These are phyloP conservation scores for Piliocolobus tephrosceles DNA, from an alignment of 2,113 vertebrate species.

Conservation along the genomic window DNA sequence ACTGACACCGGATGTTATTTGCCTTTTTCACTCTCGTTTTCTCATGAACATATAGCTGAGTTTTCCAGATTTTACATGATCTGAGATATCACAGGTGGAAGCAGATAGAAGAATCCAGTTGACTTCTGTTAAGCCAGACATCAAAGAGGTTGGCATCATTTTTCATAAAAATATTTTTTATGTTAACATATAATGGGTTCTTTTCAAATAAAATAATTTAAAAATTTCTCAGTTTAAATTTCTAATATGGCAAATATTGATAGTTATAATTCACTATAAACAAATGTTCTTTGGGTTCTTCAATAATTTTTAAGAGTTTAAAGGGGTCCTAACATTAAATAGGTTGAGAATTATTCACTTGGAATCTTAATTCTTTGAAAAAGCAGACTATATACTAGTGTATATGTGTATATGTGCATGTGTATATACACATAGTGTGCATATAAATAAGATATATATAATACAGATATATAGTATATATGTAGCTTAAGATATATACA, in stretches of 20 bases:
- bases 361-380: background rate
- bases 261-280: background rate
- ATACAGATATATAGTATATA: too few relatives aligned
- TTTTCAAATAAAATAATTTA: background rate
- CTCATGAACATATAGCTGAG: fast-evolving
- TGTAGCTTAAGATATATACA: background rate
- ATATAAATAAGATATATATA: background rate
- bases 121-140: background rate
- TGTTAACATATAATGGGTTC: background rate
- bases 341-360: background rate
- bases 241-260: background rate
- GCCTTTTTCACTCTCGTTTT: background rate
- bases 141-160: background rate
- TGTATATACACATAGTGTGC: background rate
- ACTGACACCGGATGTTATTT: background rate
- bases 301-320: background rate
- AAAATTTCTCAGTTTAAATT: background rate
- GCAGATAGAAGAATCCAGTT: background rate
- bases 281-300: background rate
- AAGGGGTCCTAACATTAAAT: background rate
- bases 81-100: background rate
- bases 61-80: background rate
- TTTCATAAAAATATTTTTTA: background rate
- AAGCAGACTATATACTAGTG: background rate
- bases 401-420: background rate